Evolutionary conservation across 2,888 invertebrate genomes (phyloP), one percentile per base, ranked within the genome.

Genomic region (Drosophila cracens): DNA sequence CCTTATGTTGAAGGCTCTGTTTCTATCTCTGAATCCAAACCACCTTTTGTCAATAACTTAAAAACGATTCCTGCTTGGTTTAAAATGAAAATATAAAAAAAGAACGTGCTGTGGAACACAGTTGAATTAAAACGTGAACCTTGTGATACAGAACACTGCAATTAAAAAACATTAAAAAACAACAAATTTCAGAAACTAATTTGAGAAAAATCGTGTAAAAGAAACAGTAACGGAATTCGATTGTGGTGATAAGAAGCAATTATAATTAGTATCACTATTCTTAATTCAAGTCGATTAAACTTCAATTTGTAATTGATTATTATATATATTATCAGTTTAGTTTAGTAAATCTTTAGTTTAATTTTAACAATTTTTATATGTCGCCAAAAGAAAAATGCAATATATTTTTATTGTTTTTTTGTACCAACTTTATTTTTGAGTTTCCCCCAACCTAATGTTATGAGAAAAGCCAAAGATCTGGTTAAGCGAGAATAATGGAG

Each of bases 191-290:
- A 16, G 38, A 72, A 53, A 77, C 46, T 21, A 64, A 65, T 46
- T 51, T 54, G 58, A 62, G 29, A 29, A 54, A 46, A 40, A 61
- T 40, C 27, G 46, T 48, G 33, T 43, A 64, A 25, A 49, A 31
- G 52, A 60, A 53, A 66, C 40, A n/a, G 73, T 31, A 77, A 63
- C 49, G 63, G 13, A 64, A 74, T 60, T 82, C 66, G 70, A 67
- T 74, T 69, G 71, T 76, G 85, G 86, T 89, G 88, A 87, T 89
- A 89, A 74, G 59, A 85, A 85, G 86, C 88, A 87, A 89, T 89
- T 86, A 87, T 87, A 83, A 85, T 75, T 78, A 85, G 76, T 79
- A 69, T 74, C 78, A 83, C 49, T 49, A 74, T 59, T 74, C 33
- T 53, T 76, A 72, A 62, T 43, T 13, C 10, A 40, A 70, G 58